phyloP scores from a whole-genome alignment of 2,797 vertebrate species.

The Lacerta agilis region DNA sequence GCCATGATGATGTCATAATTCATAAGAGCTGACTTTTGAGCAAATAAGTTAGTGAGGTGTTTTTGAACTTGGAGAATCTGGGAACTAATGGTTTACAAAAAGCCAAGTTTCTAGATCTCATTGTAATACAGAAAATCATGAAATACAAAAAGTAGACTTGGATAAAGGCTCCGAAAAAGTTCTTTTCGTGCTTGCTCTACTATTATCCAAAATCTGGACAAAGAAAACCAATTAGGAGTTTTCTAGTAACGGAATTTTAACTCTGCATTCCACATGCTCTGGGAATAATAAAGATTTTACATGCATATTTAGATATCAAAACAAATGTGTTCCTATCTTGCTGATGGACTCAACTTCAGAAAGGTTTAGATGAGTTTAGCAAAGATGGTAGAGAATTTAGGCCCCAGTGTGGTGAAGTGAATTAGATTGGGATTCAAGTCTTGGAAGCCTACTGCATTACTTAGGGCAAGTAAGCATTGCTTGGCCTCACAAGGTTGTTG shows the following conservation, averaged over 20 bases:
- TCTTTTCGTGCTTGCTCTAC: not conserved
- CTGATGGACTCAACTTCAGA: not conserved
- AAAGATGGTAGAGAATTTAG: not conserved
- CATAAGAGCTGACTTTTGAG: not conserved
- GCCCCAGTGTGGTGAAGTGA: not conserved
- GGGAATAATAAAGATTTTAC: not conserved
- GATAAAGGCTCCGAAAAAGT: not conserved
- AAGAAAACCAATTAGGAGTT: not conserved
- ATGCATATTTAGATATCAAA: not conserved
- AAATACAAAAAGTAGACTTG: not conserved
- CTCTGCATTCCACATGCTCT: not conserved
- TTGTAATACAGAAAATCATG: not conserved
- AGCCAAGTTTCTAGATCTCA: not conserved
- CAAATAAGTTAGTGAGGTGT: not conserved
- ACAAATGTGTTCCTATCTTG: slow-evolving; percentile 21
- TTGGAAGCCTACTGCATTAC: too few species aligned
- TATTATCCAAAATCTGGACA: not conserved
- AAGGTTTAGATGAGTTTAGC: not conserved
- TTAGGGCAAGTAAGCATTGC: not conserved
- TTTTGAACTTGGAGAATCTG: not conserved
- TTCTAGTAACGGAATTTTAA: not conserved
- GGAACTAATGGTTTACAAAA: not conserved
- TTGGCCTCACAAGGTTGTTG: not conserved
- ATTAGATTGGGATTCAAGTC: not conserved
- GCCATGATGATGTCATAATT: not conserved